Conservation (phyloP, 2,113 vertebrate genomes). For the Macrotis lagotis region DNA sequence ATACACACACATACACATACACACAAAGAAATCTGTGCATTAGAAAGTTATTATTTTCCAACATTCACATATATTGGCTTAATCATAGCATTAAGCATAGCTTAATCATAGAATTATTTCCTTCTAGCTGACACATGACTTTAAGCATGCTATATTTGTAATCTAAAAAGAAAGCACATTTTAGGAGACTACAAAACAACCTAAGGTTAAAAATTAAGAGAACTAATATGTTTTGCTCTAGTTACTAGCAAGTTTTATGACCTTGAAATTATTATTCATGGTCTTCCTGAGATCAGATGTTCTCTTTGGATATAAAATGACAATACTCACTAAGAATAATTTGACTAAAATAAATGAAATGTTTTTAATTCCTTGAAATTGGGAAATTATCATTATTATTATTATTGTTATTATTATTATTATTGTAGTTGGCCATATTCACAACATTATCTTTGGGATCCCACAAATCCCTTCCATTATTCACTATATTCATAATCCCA, state of each 20-base stretch:
- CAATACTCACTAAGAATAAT: not conserved
- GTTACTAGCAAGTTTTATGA: not conserved
- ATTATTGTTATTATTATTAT: not conserved
- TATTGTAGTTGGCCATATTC: not conserved
- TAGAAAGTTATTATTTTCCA: not conserved
- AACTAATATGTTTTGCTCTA: not conserved
- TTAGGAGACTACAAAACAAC: not conserved
- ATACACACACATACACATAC: too few species aligned
- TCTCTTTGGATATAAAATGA: conserved; percentile 11
- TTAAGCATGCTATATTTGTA: not conserved
- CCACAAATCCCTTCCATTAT: not conserved
- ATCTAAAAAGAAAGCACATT: not conserved
- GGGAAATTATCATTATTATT: not conserved
- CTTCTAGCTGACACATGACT: not conserved
- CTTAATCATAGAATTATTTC: not conserved
- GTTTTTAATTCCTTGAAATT: conserved; percentile 22
- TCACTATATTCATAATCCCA: not conserved
- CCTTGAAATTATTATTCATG: conserved; percentile 9
- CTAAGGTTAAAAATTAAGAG: not conserved
- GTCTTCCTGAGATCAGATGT: not conserved
- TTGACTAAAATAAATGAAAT: not conserved
- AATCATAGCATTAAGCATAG: not conserved
- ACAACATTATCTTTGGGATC: conserved; percentile 21
- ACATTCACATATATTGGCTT: not conserved
- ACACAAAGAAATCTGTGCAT: too few species aligned